Evolutionary conservation across 2,113 vertebrate species (phyloP).

Genomic region (Chloroceryle aenea): DNA sequence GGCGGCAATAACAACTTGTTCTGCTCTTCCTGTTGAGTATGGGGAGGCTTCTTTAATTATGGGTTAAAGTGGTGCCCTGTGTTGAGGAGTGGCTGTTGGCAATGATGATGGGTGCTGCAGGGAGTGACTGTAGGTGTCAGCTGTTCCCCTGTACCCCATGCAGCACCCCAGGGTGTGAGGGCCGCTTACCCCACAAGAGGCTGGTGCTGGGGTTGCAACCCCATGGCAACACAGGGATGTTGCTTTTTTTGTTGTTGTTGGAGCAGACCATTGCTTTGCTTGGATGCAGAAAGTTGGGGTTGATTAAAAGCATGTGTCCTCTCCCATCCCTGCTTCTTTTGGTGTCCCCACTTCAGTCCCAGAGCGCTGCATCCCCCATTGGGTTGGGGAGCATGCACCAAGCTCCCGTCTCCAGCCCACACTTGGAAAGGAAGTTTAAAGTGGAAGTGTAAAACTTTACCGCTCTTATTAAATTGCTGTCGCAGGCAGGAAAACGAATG

Average conservation of each 20-base stretch:
- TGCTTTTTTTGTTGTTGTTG: neutral
- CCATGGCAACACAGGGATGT: rapidly evolving
- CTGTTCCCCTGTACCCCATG: neutral
- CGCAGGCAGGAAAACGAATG: neutral
- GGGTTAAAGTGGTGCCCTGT: neutral
- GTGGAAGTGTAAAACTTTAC: neutral
- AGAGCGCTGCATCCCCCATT: rapidly evolving
- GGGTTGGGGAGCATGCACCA: rapidly evolving
- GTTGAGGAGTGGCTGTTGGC: neutral
- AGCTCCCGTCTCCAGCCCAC: neutral
- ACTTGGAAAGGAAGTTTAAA: neutral
- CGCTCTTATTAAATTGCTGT: neutral
- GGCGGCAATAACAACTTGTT: neutral
- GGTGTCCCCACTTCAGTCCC: neutral
- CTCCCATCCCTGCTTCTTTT: neutral
- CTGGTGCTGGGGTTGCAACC: neutral
- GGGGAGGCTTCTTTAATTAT: neutral
- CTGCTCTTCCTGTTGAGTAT: neutral
- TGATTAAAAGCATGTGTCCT: neutral
- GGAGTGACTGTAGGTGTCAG: neutral
- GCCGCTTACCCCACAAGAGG: rapidly evolving
- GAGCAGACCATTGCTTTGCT: neutral
- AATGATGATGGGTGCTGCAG: neutral
- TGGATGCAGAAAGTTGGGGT: neutral
- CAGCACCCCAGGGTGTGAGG: neutral